A percentile compares a stretch with the other conserved stretches of the same genome.
phyloP scores from a whole-genome alignment of 64 coral and sea anemone genomes.

The Cladopsammia gracilis region DNA sequence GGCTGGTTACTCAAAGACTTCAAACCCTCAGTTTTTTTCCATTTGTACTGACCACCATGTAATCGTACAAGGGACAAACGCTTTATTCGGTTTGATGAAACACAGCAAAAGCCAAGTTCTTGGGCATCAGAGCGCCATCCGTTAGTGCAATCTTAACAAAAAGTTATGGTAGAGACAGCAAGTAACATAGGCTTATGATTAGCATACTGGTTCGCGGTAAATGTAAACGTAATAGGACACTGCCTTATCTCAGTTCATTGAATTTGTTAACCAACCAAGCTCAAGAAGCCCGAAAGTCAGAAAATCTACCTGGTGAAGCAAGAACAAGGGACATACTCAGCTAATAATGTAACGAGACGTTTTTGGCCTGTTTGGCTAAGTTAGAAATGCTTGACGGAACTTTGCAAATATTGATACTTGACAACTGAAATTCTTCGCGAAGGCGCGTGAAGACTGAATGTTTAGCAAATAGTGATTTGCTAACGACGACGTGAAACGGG shows the following conservation, averaged over 20 bases:
- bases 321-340: constrained; percentile 25
- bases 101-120: neutral
- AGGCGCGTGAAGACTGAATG: too few relatives aligned
- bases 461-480: too few relatives aligned
- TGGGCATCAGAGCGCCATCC: neutral
- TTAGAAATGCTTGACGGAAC: too few relatives aligned
- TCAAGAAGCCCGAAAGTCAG: constrained; percentile 47
- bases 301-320: constrained; percentile 41
- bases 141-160: neutral
- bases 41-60: constrained; percentile 19
- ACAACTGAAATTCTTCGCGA: too few relatives aligned
- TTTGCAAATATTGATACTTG: too few relatives aligned
- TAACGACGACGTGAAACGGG: too few relatives aligned
- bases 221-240: neutral
- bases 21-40: neutral
- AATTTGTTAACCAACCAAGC: constrained; percentile 18
- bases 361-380: too few relatives aligned
- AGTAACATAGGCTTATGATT: too few relatives aligned
- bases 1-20: neutral
- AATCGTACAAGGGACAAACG: constrained; percentile 23
- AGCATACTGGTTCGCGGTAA: neutral
- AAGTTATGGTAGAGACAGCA: constrained; percentile 26
- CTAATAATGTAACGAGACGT: too few relatives aligned
- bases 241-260: neutral
- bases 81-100: constrained; percentile 1